Evolutionary conservation across 2,797 vertebrate species (phyloP).

Genomic region (Paramormyrops hopkinsi): DNA sequence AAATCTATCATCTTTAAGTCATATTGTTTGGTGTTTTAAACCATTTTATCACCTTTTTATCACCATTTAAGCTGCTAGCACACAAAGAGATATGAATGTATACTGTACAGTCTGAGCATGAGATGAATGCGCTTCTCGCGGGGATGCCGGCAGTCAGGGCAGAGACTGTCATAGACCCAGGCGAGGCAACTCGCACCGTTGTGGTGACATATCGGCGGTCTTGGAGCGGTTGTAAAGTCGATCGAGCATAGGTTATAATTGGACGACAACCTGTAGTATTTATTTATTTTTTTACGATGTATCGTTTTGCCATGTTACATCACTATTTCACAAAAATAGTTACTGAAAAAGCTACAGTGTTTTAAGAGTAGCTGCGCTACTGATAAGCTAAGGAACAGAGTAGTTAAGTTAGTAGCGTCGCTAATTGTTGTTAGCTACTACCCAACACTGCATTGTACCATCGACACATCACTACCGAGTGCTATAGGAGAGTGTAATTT

Average conservation of each 20-base stretch:
- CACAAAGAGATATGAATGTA: neutral
- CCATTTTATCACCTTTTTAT: neutral
- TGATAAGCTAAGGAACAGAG: neutral
- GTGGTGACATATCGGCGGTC: too few species aligned
- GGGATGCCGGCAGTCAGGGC: too few species aligned
- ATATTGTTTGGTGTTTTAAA: neutral
- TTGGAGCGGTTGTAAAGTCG: too few species aligned
- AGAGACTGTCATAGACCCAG: too few species aligned
- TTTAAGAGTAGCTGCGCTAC: neutral
- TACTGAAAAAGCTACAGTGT: neutral
- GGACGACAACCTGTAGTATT: neutral
- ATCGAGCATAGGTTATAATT: neutral
- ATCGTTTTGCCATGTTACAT: neutral
- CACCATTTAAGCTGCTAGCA: neutral
- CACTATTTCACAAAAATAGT: neutral
- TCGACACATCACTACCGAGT: neutral
- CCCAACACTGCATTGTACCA: neutral
- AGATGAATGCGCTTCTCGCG: neutral
- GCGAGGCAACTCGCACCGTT: too few species aligned
- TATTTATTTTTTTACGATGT: neutral
- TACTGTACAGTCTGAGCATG: neutral
- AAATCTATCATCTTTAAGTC: neutral
- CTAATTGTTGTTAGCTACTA: neutral
- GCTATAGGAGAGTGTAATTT: neutral
- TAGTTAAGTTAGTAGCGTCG: neutral